phyloP scores from a whole-genome alignment of 2,888 invertebrate species.

The Plagodis dolabraria region DNA sequence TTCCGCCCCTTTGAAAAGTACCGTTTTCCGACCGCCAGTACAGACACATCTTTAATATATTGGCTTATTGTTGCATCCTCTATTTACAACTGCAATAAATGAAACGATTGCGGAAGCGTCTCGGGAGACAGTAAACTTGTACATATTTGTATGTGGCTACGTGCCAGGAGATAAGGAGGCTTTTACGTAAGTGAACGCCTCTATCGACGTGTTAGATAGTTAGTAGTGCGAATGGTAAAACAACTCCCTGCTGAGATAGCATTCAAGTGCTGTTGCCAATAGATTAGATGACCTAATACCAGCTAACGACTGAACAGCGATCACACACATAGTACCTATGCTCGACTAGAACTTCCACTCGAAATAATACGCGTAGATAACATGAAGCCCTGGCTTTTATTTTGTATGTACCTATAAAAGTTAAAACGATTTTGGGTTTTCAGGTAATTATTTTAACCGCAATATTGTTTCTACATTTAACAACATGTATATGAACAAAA shows the following conservation, averaged over 20 bases:
- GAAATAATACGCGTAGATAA: constrained; percentile 4
- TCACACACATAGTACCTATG: constrained; percentile 45
- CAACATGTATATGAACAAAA: no score
- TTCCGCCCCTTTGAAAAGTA: constrained; percentile 56
- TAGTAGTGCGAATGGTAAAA: constrained; percentile 24
- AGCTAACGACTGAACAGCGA: constrained; percentile 42
- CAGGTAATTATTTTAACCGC: no score
- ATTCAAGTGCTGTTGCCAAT: constrained; percentile 49
- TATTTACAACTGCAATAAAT: constrained; percentile 14
- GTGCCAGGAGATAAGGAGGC: constrained; percentile 39
- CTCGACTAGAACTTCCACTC: not conserved
- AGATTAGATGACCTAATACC: constrained; percentile 50
- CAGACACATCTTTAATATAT: constrained; percentile 15
- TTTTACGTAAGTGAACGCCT: constrained; percentile 37
- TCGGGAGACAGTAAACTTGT: constrained; percentile 33
- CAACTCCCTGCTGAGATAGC: constrained; percentile 44
- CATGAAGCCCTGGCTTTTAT: not conserved
- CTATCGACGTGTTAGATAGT: constrained; percentile 32
- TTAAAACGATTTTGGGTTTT: no score
- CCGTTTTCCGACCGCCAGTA: constrained; percentile 35
- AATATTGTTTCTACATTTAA: no score
- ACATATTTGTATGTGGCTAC: constrained; percentile 33
- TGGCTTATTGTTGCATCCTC: constrained; percentile 23
- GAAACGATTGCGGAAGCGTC: constrained; percentile 30
- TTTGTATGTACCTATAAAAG: no score